Conservation (phyloP, 2,113 vertebrate species). For the Limanda limanda region DNA sequence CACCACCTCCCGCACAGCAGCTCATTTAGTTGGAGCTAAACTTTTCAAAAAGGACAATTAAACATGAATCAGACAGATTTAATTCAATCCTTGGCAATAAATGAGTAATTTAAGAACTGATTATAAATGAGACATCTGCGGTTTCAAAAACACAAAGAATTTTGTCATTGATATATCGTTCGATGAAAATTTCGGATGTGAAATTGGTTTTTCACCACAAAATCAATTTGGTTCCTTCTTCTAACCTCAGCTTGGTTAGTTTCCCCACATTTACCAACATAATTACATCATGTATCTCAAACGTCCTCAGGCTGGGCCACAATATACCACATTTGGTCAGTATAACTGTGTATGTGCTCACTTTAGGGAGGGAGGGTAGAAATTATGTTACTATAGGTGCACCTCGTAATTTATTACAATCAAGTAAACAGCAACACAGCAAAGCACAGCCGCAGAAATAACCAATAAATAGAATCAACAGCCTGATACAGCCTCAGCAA, state of each 20-base stretch:
- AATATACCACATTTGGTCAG: background rate
- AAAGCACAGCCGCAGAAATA: too few relatives aligned
- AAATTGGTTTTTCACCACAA: background rate
- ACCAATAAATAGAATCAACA: background rate
- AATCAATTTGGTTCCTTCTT: background rate
- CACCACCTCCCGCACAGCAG: background rate
- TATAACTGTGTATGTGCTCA: background rate
- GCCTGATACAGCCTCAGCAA: slow-evolving; percentile 6
- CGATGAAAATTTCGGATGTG: background rate
- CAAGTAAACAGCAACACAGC: slow-evolving; percentile 6
- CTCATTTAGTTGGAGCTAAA: too few relatives aligned
- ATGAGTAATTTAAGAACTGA: background rate
- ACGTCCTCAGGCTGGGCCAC: background rate
- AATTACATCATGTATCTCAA: slow-evolving; percentile 9
- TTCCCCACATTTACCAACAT: background rate
- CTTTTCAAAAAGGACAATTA: too few relatives aligned
- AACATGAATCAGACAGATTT: too few relatives aligned
- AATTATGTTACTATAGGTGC: background rate
- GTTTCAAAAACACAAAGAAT: background rate
- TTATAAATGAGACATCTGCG: background rate
- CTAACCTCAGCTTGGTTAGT: slow-evolving; percentile 6
- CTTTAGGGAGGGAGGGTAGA: background rate
- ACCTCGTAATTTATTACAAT: slow-evolving; percentile 23
- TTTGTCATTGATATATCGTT: background rate
- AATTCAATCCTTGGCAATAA: background rate